A percentile compares a stretch with the other conserved stretches of the same genome.
Evolutionary conservation across 2,888 invertebrate genomes (phyloP).

Genomic region (Trilocha varians): DNA sequence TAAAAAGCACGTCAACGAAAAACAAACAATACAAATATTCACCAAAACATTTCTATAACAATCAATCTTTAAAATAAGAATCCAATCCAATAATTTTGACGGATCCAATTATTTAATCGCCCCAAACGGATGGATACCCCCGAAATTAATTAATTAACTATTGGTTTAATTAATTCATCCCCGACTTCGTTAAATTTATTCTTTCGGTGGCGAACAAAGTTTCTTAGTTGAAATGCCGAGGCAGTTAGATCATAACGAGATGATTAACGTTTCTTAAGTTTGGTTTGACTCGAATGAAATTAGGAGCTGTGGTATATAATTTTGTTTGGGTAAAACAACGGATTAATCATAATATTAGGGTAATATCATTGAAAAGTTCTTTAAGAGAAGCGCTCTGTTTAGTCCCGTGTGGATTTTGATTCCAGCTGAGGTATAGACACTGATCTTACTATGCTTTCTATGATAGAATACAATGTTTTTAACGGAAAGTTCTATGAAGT

Average conservation of each 20-base stretch:
- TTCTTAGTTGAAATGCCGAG: constrained; percentile 29
- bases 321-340: too few relatives aligned
- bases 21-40: not conserved
- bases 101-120: constrained; percentile 61
- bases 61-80: constrained; percentile 49
- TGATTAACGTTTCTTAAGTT: constrained; percentile 21
- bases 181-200: constrained; percentile 38
- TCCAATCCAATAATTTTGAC: constrained; percentile 61
- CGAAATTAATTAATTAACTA: constrained; percentile 64
- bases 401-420: too few relatives aligned
- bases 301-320: not conserved
- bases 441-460: too few relatives aligned
- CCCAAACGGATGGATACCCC: constrained; percentile 41
- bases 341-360: too few relatives aligned
- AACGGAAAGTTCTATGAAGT: too few relatives aligned
- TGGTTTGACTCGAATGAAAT: constrained; percentile 14
- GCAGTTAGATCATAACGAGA: constrained; percentile 26
- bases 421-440: too few relatives aligned
- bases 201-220: constrained; percentile 28
- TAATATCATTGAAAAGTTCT: too few relatives aligned
- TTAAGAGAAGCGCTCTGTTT: too few relatives aligned
- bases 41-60: constrained; percentile 30
- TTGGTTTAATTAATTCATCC: constrained; percentile 58
- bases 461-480: too few relatives aligned
- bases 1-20: not conserved